These are phyloP conservation scores for Drosophila nigrodunni DNA, from an alignment of 1,140 invertebrate species.

Conservation along the genomic window DNA sequence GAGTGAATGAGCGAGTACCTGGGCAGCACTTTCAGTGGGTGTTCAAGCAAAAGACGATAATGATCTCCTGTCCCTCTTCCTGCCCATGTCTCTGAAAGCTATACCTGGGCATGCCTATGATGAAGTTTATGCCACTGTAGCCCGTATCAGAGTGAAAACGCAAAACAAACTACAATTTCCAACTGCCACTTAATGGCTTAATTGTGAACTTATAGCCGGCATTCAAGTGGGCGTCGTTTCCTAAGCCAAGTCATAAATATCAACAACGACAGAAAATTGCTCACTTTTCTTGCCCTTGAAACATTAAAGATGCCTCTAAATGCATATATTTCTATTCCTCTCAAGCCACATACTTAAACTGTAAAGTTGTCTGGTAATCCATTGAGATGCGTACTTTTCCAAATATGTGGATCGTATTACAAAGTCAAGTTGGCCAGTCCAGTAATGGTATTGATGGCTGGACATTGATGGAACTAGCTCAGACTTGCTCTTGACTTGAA, in stretches of 20 bases:
- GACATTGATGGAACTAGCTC: constrained; percentile 4
- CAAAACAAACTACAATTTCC: constrained; percentile 64
- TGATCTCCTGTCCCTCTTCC: neutral
- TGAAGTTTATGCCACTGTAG: constrained; percentile 39
- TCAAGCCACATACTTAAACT: neutral
- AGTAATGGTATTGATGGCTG: neutral
- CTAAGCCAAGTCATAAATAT: constrained; percentile 27
- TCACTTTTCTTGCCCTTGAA: constrained; percentile 11
- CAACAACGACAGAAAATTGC: constrained; percentile 3
- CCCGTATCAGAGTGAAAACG: constrained; percentile 51
- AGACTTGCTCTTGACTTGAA: constrained; percentile 25
- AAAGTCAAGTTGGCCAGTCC: constrained; percentile 33
- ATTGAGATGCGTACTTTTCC: constrained; percentile 8
- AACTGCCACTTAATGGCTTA: constrained; percentile 74
- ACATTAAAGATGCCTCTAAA: constrained; percentile 1
- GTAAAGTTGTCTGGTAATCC: neutral
- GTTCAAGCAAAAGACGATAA: constrained; percentile 51
- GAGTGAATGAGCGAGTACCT: neutral
- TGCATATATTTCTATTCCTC: neutral
- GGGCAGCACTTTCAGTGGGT: constrained; percentile 62
- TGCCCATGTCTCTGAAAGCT: neutral
- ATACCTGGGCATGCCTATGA: constrained; percentile 38
- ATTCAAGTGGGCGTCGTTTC: constrained; percentile 52
- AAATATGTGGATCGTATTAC: constrained; percentile 15
- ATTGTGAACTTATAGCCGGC: constrained; percentile 51